Evolutionary conservation across 2,797 vertebrate species (phyloP).

Genomic region (Percopsis omiscomaycus): DNA sequence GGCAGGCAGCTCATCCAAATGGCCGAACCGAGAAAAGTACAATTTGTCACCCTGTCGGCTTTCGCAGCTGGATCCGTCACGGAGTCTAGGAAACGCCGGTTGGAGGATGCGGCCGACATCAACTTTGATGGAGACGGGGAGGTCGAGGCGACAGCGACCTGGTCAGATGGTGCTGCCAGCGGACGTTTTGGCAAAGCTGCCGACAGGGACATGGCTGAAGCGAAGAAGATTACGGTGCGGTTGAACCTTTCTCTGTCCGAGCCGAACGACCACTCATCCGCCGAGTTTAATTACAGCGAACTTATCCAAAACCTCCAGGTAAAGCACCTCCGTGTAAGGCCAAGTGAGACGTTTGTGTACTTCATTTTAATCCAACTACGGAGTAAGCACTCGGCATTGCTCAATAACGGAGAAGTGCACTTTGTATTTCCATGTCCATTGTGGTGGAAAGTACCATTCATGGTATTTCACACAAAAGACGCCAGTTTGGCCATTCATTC

Average conservation of each 20-base stretch:
- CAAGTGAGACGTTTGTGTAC: conserved; percentile 27
- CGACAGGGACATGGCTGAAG: conserved; percentile 74
- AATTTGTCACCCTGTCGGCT: conserved; percentile 91
- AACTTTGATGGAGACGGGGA: conserved; percentile 72
- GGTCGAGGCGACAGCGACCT: conserved; percentile 74
- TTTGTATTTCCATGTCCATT: conserved; percentile 56
- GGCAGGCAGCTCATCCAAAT: conserved; percentile 80
- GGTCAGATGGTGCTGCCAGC: conserved; percentile 71
- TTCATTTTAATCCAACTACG: conserved; percentile 42
- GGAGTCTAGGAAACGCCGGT: conserved; percentile 83
- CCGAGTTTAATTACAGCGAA: conserved; percentile 95
- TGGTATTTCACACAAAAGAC: conserved; percentile 58
- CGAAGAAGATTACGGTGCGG: conserved; percentile 84
- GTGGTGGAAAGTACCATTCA: conserved; percentile 59
- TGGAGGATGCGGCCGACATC: conserved; percentile 81
- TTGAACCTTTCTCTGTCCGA: conserved; percentile 89
- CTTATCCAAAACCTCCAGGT: conserved; percentile 83
- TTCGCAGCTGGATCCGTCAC: conserved; percentile 75
- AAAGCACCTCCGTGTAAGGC: conserved; percentile 28
- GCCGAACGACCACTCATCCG: conserved; percentile 89
- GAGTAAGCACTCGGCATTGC: conserved; percentile 61
- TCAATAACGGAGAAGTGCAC: conserved; percentile 46
- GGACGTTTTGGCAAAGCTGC: conserved; percentile 66
- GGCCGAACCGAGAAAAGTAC: conserved; percentile 95
- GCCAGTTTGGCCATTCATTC: conserved; percentile 34